Evolutionary conservation across 2,113 vertebrate genomes (phyloP).

Genomic region (Microtus ochrogaster): DNA sequence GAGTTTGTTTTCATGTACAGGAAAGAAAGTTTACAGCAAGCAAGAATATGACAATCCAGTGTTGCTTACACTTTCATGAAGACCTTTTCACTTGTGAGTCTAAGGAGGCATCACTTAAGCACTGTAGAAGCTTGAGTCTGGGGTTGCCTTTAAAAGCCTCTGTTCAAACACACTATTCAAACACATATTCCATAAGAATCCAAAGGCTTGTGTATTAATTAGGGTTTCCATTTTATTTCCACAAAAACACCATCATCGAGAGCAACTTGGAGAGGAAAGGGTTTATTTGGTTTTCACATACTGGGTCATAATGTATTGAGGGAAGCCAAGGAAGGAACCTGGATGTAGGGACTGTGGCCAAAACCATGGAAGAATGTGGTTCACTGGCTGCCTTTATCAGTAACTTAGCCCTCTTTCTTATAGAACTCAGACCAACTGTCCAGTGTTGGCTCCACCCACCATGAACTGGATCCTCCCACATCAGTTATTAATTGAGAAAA

Average conservation of each 20-base stretch:
- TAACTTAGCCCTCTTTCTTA: not conserved
- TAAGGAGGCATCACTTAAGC: not conserved
- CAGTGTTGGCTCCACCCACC: not conserved
- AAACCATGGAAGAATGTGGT: no score
- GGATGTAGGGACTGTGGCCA: no score
- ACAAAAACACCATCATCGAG: no score
- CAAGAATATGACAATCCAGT: not conserved
- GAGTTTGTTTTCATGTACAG: not conserved
- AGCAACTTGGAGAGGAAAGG: not conserved
- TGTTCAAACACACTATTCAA: slow-evolving; percentile 17
- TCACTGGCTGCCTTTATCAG: not conserved
- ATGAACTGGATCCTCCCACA: not conserved
- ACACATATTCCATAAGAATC: not conserved
- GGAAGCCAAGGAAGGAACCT: not conserved
- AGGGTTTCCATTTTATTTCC: no score
- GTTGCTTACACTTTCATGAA: not conserved
- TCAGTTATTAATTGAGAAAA: not conserved
- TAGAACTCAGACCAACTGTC: not conserved
- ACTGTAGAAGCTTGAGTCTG: not conserved
- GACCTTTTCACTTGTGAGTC: not conserved
- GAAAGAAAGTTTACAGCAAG: not conserved
- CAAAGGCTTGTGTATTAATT: not conserved
- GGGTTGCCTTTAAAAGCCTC: not conserved
- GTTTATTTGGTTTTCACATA: no score
- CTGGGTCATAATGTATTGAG: not conserved